Base-by-base conservation (phyloP, 2,888 invertebrate species). In the Holacanthella duospinosa region DNA sequence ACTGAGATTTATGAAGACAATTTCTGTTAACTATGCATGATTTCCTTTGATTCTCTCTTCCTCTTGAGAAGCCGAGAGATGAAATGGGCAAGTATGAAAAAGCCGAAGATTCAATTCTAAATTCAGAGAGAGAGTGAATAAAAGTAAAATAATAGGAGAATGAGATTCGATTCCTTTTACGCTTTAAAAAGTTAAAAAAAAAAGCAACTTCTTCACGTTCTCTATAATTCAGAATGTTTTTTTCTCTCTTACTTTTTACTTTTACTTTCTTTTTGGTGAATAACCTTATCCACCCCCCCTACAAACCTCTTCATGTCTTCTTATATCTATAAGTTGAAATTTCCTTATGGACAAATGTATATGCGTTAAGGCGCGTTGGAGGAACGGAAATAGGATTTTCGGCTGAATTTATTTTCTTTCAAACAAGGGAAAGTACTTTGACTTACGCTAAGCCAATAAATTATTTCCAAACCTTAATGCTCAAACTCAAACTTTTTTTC, bases 371-470 rank as follows among this genome's bases (percentile, higher is more conserved):
- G n/a, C n/a, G n/a, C n/a, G n/a, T n/a, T 48, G 21, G 48, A 48
- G n/a, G 48, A 48, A 48, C 12, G 21, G 21, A 21, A 48, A 21
- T n/a, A 48, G 48, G 48, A 48, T 48, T 48, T 48, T 4, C 19
- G n/a, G 19, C n/a, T 48, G 12, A 21, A 9, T 48, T 48, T 48
- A 48, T 48, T 48, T 48, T 48, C 21, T 48, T 21, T 48, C 16
- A 48, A 48, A 48, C 48, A 48, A 48, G 48, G 21, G 48, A 48
- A 48, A 48, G 48, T 48, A 48, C 48, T 48, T 48, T 48, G 48
- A 48, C 48, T 48, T 48, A n/a, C 21, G 19, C 48, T 48, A 48
- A 48, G 48, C 48, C 48, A 48, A 48, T 48, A 48, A 48, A 48
- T 48, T 48, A 48, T 48, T 48, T 21, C 21, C 48, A 36, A 36